phyloP scores from a whole-genome alignment of 2,888 invertebrate species.

The Drosophila nr. fundita region DNA sequence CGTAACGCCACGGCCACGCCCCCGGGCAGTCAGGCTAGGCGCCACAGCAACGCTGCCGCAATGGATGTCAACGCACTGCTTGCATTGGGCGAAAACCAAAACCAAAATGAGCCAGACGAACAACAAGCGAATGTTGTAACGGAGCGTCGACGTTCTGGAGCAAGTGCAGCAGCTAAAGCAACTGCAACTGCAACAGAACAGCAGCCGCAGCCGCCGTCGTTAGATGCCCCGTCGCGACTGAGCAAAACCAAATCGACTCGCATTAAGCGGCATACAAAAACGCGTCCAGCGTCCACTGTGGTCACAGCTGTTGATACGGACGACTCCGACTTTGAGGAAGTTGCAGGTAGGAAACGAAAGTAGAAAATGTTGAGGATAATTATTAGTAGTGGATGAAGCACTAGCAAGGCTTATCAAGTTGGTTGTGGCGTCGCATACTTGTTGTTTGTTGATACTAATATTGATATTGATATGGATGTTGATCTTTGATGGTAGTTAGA shows the following conservation, averaged over 20 bases:
- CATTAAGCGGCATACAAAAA: constrained; percentile 81
- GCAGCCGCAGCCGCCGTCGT: constrained; percentile 69
- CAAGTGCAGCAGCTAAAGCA: constrained; percentile 3
- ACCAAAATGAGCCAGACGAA: constrained; percentile 61
- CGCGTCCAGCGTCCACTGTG: constrained; percentile 79
- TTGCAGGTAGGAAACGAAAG: constrained; percentile 87
- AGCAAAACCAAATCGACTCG: constrained; percentile 81
- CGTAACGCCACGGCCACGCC: constrained; percentile 54
- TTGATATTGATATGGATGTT: constrained; percentile 26
- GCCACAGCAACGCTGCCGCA: constrained; percentile 62
- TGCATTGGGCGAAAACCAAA: constrained; percentile 87
- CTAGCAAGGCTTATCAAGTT: constrained; percentile 42
- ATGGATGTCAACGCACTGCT: constrained; percentile 88
- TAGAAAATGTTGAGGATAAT: constrained; percentile 44
- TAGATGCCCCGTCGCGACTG: constrained; percentile 70
- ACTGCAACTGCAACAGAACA: constrained; percentile 16
- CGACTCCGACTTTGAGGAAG: constrained; percentile 91
- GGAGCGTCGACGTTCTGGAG: constrained; percentile 26
- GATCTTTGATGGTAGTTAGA: constrained; percentile 56
- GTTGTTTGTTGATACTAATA: constrained; percentile 38
- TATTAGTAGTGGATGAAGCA: constrained; percentile 15
- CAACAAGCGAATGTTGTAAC: not conserved
- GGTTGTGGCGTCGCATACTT: constrained; percentile 66
- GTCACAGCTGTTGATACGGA: constrained; percentile 84
- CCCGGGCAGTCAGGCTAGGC: constrained; percentile 15